phyloP scores from a whole-genome alignment of 2,113 vertebrate species.

The Opisthocomus hoazin region DNA sequence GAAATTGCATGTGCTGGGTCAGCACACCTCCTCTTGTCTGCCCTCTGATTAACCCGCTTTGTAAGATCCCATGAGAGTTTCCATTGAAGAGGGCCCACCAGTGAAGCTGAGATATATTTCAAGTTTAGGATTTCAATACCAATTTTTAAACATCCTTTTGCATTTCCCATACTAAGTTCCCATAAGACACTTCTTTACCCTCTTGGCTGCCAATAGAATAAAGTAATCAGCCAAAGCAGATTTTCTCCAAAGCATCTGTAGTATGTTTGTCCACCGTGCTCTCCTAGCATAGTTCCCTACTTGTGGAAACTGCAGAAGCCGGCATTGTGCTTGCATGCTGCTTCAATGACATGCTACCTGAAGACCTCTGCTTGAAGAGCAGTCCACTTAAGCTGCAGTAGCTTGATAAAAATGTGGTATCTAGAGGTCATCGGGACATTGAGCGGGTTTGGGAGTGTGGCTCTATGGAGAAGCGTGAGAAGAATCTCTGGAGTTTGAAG shows the following conservation, averaged over 20 bases:
- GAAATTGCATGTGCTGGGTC: not conserved
- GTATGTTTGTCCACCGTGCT: not conserved
- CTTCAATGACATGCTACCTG: not conserved
- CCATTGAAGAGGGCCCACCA: not conserved
- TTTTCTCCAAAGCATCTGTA: not conserved
- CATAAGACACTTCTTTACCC: not conserved
- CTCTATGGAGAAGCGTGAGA: not conserved
- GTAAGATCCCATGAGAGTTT: not conserved
- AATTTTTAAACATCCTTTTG: not conserved
- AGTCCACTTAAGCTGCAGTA: not conserved
- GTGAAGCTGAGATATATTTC: not conserved
- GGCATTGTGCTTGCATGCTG: not conserved
- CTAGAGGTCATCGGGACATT: not conserved
- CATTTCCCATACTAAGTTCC: not conserved
- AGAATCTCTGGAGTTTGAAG: not conserved
- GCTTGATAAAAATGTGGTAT: not conserved
- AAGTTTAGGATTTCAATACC: not conserved
- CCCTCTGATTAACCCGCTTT: not conserved
- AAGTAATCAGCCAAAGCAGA: not conserved
- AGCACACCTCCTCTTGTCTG: not conserved
- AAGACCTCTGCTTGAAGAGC: not conserved
- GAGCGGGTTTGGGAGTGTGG: not conserved
- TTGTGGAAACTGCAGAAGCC: not conserved
- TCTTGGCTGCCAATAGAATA: not conserved
- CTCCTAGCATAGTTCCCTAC: not conserved